phyloP scores from a whole-genome alignment of 2,888 invertebrate species.

The Chalcosyrphus nemorum region DNA sequence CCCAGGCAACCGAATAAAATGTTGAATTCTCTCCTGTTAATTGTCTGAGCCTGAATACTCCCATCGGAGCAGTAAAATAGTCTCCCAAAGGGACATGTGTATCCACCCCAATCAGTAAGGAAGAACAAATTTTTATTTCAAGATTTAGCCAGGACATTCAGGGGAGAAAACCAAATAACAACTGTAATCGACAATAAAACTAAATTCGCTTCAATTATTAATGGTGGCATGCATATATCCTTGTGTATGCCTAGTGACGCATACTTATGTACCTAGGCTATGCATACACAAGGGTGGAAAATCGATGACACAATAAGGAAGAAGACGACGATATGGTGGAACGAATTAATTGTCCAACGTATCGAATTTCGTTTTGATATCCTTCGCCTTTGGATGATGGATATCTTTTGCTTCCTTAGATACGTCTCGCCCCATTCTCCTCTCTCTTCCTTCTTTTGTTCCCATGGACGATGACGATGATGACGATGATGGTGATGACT shows the following conservation, averaged over 20 bases:
- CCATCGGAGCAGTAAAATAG: conserved; percentile 46
- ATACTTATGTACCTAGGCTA: conserved; percentile 33
- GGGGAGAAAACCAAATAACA: conserved; percentile 24
- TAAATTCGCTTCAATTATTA: conserved; percentile 64
- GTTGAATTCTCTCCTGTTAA: conserved; percentile 58
- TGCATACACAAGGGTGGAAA: conserved; percentile 31
- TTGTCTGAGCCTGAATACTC: conserved; percentile 34
- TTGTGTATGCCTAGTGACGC: conserved; percentile 9
- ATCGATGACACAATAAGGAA: conserved; percentile 46
- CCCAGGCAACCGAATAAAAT: conserved; percentile 6
- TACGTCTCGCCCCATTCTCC: not conserved
- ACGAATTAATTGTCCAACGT: conserved; percentile 56
- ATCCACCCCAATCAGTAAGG: conserved; percentile 47
- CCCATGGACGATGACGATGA: not conserved
- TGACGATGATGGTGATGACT: not conserved
- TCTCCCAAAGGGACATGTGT: conserved; percentile 20
- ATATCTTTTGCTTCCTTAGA: conserved; percentile 44
- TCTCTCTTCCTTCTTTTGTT: conserved; percentile 18
- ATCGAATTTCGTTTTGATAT: conserved; percentile 56
- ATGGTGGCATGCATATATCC: not conserved
- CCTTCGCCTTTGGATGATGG: conserved; percentile 58
- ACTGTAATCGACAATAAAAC: conserved; percentile 64
- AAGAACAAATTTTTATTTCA: conserved; percentile 53
- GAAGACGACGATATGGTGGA: conserved; percentile 25
- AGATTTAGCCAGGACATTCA: conserved; percentile 34